Evolutionary conservation across 2,888 invertebrate species (phyloP), one percentile per base, ranked within the genome.

Genomic region (Anodontia alba): DNA sequence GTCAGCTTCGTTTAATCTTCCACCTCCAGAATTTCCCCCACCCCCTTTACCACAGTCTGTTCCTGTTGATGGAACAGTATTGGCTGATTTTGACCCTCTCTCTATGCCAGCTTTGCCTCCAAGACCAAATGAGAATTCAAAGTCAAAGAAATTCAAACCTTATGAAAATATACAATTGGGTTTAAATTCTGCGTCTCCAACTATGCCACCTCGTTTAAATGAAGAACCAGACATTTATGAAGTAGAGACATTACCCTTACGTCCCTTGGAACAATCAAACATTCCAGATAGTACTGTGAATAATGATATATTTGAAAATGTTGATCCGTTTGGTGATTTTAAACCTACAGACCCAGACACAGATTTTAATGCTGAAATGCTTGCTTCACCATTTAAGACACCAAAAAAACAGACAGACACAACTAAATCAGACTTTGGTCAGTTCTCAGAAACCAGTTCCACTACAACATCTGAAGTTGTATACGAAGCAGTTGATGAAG

Each of bases 1-100:
- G 17, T 79, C 79, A 42, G 54, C 80, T 0, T 81, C 83, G 1
- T 84, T 83, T 79, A 81, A 87, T 54, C 70, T 83, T 66, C 87
- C 87, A 17, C 87, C 83, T 17, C 87, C 87, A 10, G 75, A 72
- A 57, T 87, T 85, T 84, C 73, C 83, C 23, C 87, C 87, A 1
- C 87, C 87, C 17, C 87, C 87, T 23, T 72, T 87, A 10, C 87
- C 87, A 49, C 36, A 67, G 17, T 33, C 73, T 62, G 46, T n/a
- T 23, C 20, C 57, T 1, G 38, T 42, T 62, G 78, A 79, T 73
- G 66, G 76, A 15, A 71, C 62, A n/a, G 62, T 62, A 17, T 29
- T 80, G 10, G 46, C 73, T 26, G 84, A 87, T 33, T 84, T 87
- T 79, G 86, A 87, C 67, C 84, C 86, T 17, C 70, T 86, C 10